phyloP scores from a whole-genome alignment of 35 echinoderm and acorn worm genomes.

The Heliocidaris erythrogramma region DNA sequence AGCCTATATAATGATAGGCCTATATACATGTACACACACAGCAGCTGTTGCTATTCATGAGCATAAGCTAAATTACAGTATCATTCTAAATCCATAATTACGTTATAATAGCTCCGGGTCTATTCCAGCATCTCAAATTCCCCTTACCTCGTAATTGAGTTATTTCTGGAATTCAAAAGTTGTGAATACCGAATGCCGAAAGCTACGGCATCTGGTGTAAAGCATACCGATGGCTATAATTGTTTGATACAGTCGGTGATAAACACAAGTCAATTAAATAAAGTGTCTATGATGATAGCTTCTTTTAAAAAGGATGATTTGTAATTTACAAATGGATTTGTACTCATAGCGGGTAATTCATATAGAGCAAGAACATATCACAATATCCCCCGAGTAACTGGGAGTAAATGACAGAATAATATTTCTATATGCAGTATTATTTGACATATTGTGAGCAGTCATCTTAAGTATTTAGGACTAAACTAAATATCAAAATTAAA shows the following conservation, averaged over 20 bases:
- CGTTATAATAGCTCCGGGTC: constrained; percentile 18
- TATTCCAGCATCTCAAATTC: not conserved
- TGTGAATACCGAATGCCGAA: not conserved
- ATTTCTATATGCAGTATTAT: too few species aligned
- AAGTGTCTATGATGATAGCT: not conserved
- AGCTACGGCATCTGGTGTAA: not conserved
- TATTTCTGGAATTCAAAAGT: constrained; percentile 34
- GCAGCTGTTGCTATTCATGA: not conserved
- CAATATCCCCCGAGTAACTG: not conserved
- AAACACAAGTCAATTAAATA: constrained; percentile 5
- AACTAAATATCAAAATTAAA: too few species aligned
- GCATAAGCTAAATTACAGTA: constrained; percentile 17
- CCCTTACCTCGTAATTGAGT: constrained; percentile 9
- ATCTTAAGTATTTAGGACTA: too few species aligned
- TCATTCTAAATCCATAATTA: constrained; percentile 2
- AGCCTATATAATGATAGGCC: not conserved
- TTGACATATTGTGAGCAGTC: too few species aligned
- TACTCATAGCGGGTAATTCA: not conserved
- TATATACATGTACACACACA: not conserved
- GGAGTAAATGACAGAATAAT: too few species aligned
- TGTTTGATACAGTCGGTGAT: not conserved
- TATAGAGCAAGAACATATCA: not conserved
- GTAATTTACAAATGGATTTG: not conserved
- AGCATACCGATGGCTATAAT: not conserved
- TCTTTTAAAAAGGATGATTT: not conserved